Evolutionary conservation across 35 echinoderm and acorn worm species (phyloP).

Genomic region (Eucidaris tribuloides): DNA sequence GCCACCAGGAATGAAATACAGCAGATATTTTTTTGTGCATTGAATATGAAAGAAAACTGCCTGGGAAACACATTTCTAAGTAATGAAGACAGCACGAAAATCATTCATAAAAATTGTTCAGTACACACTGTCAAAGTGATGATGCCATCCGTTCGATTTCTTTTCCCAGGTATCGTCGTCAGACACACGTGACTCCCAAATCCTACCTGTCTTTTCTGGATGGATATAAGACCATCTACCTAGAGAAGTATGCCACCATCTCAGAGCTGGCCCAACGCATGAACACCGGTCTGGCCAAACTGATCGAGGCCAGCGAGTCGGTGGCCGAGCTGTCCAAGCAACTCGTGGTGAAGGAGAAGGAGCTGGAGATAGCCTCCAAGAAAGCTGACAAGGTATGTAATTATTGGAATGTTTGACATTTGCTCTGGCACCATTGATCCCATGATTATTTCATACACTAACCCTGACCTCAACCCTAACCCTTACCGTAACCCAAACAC

Average conservation of each 20-base stretch:
- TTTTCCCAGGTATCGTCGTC: constrained; percentile 79
- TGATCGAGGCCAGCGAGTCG: constrained; percentile 95
- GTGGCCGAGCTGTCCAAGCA: constrained; percentile 84
- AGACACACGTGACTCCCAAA: constrained; percentile 98
- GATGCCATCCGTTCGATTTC: neutral
- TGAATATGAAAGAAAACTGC: too few species aligned
- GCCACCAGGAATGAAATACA: too few species aligned
- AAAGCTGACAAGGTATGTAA: constrained; percentile 86
- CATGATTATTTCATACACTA: too few species aligned
- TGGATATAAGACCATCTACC: constrained; percentile 93
- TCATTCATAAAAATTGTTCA: neutral
- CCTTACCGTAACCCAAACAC: too few species aligned
- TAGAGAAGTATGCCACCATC: constrained; percentile 78
- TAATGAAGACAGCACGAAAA: neutral
- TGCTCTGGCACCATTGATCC: too few species aligned
- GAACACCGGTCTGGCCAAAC: constrained; percentile 98
- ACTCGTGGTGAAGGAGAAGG: constrained; percentile 95
- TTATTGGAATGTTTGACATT: neutral
- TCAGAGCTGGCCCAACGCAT: constrained; percentile 88
- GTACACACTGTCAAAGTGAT: neutral
- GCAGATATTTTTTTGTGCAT: neutral
- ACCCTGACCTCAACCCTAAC: too few species aligned
- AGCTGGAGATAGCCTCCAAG: constrained; percentile 81
- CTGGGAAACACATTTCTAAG: too few species aligned
- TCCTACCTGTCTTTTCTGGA: constrained; percentile 98